Percentiles rank a stretch among this genome's conserved stretches.
Conservation (phyloP, 2,113 vertebrate genomes). For the Fulica atra region DNA sequence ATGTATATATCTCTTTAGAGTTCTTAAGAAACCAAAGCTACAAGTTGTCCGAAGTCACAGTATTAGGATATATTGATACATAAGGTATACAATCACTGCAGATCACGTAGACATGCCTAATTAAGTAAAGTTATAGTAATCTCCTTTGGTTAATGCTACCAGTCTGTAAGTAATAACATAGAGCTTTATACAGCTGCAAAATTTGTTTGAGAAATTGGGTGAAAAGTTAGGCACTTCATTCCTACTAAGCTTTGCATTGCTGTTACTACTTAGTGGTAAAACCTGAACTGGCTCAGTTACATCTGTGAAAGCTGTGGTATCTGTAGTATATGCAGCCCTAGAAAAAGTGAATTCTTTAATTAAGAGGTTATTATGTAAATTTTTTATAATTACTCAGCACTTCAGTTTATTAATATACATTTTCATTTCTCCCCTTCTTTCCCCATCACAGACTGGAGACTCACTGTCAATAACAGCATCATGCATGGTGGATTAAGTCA, state of each 20-base stretch:
- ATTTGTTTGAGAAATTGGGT: background rate
- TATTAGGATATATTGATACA: background rate
- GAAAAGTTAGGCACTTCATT: background rate
- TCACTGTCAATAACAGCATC: accelerated
- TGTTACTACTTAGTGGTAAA: background rate
- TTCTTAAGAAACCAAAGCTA: background rate
- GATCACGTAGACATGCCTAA: background rate
- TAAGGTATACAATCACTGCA: background rate
- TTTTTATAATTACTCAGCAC: background rate
- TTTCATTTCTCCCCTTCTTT: background rate
- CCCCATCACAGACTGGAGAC: background rate
- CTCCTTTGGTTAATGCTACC: background rate
- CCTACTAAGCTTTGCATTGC: background rate
- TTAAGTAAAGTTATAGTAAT: background rate
- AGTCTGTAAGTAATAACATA: background rate
- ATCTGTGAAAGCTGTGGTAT: background rate
- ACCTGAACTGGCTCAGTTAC: background rate
- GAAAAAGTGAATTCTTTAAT: background rate
- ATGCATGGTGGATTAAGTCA: background rate
- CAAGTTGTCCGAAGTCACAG: background rate
- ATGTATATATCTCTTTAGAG: background rate
- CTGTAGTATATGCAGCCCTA: background rate
- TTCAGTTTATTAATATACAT: background rate
- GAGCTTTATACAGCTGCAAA: background rate
- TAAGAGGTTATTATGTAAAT: background rate